phyloP scores from a whole-genome alignment of 2,797 vertebrate genomes.

The Micromesistius poutassou region DNA sequence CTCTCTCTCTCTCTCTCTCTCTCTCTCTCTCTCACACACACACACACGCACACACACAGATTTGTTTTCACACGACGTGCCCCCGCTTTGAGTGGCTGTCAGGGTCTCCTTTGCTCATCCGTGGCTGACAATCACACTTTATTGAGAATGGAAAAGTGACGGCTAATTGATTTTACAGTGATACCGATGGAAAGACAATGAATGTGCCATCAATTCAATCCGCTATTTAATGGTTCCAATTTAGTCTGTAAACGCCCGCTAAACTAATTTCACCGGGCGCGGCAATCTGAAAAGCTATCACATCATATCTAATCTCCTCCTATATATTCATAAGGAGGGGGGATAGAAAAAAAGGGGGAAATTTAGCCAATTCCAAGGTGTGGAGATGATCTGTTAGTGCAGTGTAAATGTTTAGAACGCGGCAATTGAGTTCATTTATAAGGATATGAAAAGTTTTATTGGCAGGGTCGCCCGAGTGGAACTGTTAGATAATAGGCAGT shows the following conservation, averaged over 20 bases:
- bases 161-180: conserved; percentile 99
- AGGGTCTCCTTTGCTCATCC: conserved; percentile 91
- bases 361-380: conserved; percentile 99
- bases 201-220: conserved; percentile 99
- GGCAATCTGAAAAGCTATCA: conserved; percentile 99
- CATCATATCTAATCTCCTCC: conserved; percentile 99
- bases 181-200: conserved; percentile 99
- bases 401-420: conserved; percentile 99
- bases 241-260: conserved; percentile 99
- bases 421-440: conserved; percentile 99
- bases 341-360: conserved; percentile 75
- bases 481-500: conserved; percentile 99
- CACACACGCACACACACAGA: conserved; percentile 37
- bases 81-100: conserved; percentile 76
- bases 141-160: conserved; percentile 99
- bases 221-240: conserved; percentile 99
- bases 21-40: conserved; percentile 23
- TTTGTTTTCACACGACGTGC: conserved; percentile 75
- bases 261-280: conserved; percentile 99
- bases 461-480: conserved; percentile 99
- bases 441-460: conserved; percentile 99
- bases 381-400: conserved; percentile 99
- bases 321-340: conserved; percentile 99
- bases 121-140: conserved; percentile 93
- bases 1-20: conserved; percentile 25